A percentile compares a stretch with the other conserved stretches of the same genome.
phyloP scores from a whole-genome alignment of 53 echinoderm and acorn worm genomes.

The Zoroaster sp. region DNA sequence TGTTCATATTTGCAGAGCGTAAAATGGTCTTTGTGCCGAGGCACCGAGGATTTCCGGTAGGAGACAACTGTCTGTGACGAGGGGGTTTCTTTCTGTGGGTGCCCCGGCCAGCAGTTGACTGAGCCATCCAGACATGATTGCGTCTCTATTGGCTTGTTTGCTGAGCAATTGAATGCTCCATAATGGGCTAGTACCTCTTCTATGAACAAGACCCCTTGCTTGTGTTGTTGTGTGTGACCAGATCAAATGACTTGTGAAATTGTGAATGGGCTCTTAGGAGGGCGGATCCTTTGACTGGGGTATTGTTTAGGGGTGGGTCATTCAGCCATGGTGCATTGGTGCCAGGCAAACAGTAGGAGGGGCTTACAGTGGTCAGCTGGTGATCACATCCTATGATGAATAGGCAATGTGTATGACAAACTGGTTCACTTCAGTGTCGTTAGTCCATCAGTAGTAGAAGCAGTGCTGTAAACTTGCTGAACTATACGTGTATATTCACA shows the following conservation, averaged over 20 bases:
- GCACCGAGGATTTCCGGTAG: constrained; percentile 53
- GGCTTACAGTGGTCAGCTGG: neutral
- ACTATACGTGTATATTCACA: neutral
- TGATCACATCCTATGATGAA: neutral
- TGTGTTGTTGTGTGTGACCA: constrained; percentile 47
- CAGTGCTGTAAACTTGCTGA: no score
- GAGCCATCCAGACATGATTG: constrained; percentile 41
- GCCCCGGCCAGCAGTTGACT: neutral
- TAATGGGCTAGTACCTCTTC: constrained; percentile 41
- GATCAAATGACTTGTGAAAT: constrained; percentile 56
- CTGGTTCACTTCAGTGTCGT: neutral
- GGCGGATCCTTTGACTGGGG: constrained; percentile 36
- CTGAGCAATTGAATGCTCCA: constrained; percentile 34
- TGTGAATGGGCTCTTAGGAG: constrained; percentile 34
- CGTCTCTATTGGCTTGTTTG: constrained; percentile 30
- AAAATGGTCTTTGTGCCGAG: constrained; percentile 44
- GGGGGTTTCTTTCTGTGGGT: neutral
- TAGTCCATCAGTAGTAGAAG: neutral
- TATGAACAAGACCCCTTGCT: constrained; percentile 28
- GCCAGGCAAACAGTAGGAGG: constrained; percentile 54
- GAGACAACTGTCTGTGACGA: constrained; percentile 39
- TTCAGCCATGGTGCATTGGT: constrained; percentile 38
- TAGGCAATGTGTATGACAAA: neutral
- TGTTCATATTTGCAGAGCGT: constrained; percentile 40
- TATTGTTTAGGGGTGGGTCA: constrained; percentile 50